These are phyloP conservation scores for Prosapia bicincta DNA, from an alignment of 2,888 invertebrate species.

Conservation along the genomic window DNA sequence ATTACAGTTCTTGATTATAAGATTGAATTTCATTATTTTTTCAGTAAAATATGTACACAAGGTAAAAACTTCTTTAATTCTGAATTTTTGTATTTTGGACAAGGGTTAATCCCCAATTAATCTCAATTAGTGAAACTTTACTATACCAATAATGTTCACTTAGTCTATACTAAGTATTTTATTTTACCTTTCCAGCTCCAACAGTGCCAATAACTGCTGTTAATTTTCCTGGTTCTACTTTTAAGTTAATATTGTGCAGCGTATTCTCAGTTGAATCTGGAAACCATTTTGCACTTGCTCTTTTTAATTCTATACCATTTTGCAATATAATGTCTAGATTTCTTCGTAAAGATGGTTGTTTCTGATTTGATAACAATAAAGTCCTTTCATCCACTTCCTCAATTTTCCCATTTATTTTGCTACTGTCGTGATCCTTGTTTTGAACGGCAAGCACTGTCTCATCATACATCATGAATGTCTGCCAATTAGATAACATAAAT, in stretches of 20 bases:
- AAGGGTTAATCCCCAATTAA: too few species aligned
- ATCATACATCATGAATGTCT: slow-evolving; percentile 48
- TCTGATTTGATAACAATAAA: background rate
- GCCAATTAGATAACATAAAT: too few species aligned
- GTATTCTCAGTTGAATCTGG: slow-evolving; percentile 50
- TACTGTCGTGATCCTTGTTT: slow-evolving; percentile 15
- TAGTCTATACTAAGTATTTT: too few species aligned
- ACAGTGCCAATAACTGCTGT: slow-evolving; percentile 72
- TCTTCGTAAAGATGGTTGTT: background rate
- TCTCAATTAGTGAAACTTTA: background rate
- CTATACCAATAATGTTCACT: background rate
- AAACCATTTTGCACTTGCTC: slow-evolving; percentile 52
- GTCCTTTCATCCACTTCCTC: background rate
- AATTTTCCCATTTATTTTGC: slow-evolving; percentile 17
- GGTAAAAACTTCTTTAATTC: too few species aligned
- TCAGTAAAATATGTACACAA: too few species aligned
- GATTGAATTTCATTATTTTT: too few species aligned
- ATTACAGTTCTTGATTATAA: too few species aligned
- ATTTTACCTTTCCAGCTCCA: slow-evolving; percentile 65
- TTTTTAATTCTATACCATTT: slow-evolving; percentile 49
- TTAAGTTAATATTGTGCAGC: slow-evolving; percentile 52
- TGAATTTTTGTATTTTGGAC: too few species aligned
- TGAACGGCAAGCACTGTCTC: slow-evolving; percentile 38
- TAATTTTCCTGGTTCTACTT: slow-evolving; percentile 56
- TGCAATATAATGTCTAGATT: background rate